Evolutionary conservation across 2,888 invertebrate genomes (phyloP).

Genomic region (Malthinus seriepunctatus): DNA sequence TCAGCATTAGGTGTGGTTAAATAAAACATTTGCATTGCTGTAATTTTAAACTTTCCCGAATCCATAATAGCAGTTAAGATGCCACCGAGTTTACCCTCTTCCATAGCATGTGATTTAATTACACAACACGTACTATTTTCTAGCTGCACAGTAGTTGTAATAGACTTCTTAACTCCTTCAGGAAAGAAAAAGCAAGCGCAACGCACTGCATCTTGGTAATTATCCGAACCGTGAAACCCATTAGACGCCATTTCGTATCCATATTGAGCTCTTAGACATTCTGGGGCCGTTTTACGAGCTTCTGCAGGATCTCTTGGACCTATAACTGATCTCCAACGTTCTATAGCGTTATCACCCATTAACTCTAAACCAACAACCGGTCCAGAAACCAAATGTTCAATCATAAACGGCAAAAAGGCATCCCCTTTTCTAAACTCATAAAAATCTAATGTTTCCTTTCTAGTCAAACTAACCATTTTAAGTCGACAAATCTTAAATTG

Average conservation of each 20-base stretch:
- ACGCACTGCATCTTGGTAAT: constrained; percentile 60
- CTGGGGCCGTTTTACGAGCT: constrained; percentile 59
- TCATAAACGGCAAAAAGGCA: constrained; percentile 65
- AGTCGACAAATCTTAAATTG: constrained; percentile 67
- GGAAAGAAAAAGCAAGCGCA: constrained; percentile 67
- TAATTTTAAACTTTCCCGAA: constrained; percentile 72
- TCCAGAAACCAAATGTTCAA: constrained; percentile 69
- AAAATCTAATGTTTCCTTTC: constrained; percentile 68
- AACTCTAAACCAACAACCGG: constrained; percentile 73
- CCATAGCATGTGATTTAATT: constrained; percentile 88
- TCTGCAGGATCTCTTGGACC: constrained; percentile 66
- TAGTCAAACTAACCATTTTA: constrained; percentile 70
- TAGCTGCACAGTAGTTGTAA: constrained; percentile 58
- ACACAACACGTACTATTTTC: constrained; percentile 78
- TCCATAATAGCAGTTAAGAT: constrained; percentile 75
- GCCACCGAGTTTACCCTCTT: constrained; percentile 72
- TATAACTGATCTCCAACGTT: constrained; percentile 61
- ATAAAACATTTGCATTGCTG: constrained; percentile 78
- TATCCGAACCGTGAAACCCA: constrained; percentile 70
- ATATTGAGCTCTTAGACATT: constrained; percentile 67
- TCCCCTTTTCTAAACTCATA: constrained; percentile 62
- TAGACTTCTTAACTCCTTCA: constrained; percentile 41
- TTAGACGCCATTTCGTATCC: constrained; percentile 70
- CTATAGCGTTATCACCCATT: constrained; percentile 70
- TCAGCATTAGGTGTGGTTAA: constrained; percentile 83